Conservation (phyloP, 2,797 vertebrate species). For the Neosilurus mollespiculum region DNA sequence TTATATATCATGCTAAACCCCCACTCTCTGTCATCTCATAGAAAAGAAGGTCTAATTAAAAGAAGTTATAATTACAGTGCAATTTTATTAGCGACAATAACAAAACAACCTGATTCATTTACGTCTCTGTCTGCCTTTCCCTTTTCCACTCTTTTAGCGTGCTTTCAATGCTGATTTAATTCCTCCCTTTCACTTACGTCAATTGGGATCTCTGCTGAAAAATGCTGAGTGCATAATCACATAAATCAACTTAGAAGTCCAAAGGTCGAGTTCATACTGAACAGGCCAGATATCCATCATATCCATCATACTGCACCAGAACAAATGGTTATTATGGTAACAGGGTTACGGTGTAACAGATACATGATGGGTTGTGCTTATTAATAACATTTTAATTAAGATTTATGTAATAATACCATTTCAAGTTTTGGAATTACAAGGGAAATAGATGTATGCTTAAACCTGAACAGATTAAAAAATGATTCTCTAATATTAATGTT, state of each 20-base stretch:
- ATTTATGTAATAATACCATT: not conserved
- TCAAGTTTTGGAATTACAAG: not conserved
- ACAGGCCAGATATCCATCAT: not conserved
- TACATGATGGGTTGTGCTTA: not conserved
- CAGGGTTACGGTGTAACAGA: not conserved
- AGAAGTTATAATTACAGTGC: not conserved
- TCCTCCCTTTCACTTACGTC: not conserved
- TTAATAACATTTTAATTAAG: not conserved
- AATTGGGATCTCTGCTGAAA: conserved; percentile 8
- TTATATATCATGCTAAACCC: not conserved
- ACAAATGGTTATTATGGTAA: not conserved
- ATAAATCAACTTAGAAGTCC: not conserved
- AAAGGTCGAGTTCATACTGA: not conserved
- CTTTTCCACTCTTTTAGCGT: not conserved
- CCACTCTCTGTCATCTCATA: not conserved
- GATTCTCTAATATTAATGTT: not conserved
- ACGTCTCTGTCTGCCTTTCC: not conserved
- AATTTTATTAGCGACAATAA: not conserved
- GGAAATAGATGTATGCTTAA: not conserved
- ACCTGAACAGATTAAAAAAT: not conserved
- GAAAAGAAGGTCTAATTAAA: not conserved
- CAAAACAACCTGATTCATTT: not conserved
- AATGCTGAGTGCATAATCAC: not conserved
- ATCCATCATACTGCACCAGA: not conserved
- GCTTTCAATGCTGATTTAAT: conserved; percentile 13